Conservation (phyloP, 2,113 vertebrate species). For the Epinephelus fuscoguttatus region DNA sequence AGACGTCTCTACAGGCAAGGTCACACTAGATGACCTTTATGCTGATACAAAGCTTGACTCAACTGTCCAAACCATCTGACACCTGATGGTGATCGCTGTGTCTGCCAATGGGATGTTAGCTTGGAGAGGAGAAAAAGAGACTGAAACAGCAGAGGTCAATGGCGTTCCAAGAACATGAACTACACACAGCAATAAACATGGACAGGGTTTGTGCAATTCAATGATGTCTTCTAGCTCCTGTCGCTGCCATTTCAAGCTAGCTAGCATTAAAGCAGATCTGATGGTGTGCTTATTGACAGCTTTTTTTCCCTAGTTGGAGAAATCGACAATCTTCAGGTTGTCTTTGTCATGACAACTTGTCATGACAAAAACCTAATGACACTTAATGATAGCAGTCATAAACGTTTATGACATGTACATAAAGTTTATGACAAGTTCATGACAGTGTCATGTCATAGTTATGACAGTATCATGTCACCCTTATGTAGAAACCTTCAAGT, state of each 20-base stretch:
- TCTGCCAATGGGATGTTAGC: not conserved
- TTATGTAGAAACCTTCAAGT: no score
- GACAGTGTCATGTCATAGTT: no score
- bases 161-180: not conserved
- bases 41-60: not conserved
- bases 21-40: not conserved
- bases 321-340: no score
- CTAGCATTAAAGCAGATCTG: not conserved
- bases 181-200: not conserved
- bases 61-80: constrained; percentile 9
- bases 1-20: not conserved
- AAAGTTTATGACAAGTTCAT: no score
- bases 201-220: not conserved
- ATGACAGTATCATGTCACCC: no score
- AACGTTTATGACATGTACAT: no score
- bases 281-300: no score
- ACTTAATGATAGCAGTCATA: no score
- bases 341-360: no score
- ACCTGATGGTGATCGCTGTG: not conserved
- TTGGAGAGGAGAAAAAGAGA: not conserved
- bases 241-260: not conserved
- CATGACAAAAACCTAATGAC: no score
- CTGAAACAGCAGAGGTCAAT: not conserved
- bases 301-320: no score
- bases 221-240: not conserved